phyloP scores from a whole-genome alignment of 2,113 vertebrate genomes.

The Entosphenus tridentatus region DNA sequence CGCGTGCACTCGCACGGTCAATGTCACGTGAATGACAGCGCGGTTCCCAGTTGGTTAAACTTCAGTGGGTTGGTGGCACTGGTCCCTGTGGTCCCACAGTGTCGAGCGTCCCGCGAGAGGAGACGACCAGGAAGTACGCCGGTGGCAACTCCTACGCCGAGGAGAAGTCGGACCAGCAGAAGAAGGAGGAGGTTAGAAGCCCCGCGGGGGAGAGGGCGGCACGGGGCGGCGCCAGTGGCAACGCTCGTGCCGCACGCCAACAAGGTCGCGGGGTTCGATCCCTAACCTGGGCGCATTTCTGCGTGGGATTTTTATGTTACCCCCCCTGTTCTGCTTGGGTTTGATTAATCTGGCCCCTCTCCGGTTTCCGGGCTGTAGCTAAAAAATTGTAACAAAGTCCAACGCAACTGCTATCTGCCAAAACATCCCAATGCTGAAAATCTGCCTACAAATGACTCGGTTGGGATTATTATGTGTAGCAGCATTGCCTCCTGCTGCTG shows the following conservation, averaged over 20 bases:
- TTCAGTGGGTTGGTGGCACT: too few species aligned
- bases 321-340: background rate
- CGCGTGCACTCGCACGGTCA: too few species aligned
- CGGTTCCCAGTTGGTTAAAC: too few species aligned
- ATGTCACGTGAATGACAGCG: too few species aligned
- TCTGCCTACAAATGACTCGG: too few species aligned
- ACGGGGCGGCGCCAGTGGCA: background rate
- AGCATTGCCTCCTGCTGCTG: too few species aligned
- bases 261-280: background rate
- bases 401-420: too few species aligned
- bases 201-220: background rate
- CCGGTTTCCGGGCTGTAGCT: background rate
- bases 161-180: slow-evolving; percentile 81
- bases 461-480: too few species aligned
- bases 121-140: slow-evolving; percentile 35
- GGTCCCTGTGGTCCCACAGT: slow-evolving; percentile 21
- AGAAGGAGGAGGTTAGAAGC: slow-evolving; percentile 65
- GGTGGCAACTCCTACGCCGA: slow-evolving; percentile 53
- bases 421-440: too few species aligned
- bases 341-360: background rate
- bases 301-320: too few species aligned
- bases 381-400: too few species aligned
- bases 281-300: background rate
- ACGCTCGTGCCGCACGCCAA: background rate
- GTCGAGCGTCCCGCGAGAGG: slow-evolving; percentile 58